These are phyloP conservation scores for Timandra comae DNA, from an alignment of 2,888 invertebrate genomes.

Conservation along the genomic window DNA sequence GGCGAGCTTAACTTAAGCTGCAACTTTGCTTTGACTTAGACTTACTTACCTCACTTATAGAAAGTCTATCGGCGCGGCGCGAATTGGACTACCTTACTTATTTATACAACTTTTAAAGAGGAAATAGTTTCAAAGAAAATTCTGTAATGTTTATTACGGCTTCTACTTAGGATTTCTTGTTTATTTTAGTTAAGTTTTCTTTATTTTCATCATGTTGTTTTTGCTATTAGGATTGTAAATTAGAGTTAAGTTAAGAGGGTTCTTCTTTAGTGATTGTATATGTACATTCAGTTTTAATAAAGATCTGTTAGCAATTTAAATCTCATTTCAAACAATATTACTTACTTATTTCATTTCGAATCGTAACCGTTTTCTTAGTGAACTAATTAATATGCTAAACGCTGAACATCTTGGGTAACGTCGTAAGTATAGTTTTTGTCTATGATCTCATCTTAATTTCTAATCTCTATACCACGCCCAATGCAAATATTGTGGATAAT, in stretches of 20 bases:
- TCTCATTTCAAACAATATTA: too few species aligned
- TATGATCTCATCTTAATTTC: conserved; percentile 39
- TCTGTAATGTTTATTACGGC: too few species aligned
- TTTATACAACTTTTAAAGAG: conserved; percentile 7
- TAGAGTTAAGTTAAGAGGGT: too few species aligned
- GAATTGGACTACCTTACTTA: conserved; percentile 12
- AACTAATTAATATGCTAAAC: conserved; percentile 46
- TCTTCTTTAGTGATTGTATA: too few species aligned
- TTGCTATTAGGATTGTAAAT: too few species aligned
- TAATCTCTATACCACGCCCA: conserved; percentile 26
- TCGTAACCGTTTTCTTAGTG: too few species aligned
- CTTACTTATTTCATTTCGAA: conserved; percentile 20
- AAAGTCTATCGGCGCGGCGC: conserved; percentile 19
- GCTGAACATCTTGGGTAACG: conserved; percentile 14
- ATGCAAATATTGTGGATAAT: too few species aligned
- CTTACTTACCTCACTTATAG: conserved; percentile 29
- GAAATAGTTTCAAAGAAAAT: conserved; percentile 30
- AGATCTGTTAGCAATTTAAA: too few species aligned
- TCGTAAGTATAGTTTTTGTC: conserved; percentile 38
- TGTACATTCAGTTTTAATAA: too few species aligned
- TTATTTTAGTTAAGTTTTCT: too few species aligned
- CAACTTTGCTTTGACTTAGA: conserved; percentile 35
- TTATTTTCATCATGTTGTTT: too few species aligned
- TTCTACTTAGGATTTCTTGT: too few species aligned
- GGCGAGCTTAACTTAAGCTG: conserved; percentile 31